phyloP scores from a whole-genome alignment of 2,113 vertebrate genomes.

The Garra rufa region DNA sequence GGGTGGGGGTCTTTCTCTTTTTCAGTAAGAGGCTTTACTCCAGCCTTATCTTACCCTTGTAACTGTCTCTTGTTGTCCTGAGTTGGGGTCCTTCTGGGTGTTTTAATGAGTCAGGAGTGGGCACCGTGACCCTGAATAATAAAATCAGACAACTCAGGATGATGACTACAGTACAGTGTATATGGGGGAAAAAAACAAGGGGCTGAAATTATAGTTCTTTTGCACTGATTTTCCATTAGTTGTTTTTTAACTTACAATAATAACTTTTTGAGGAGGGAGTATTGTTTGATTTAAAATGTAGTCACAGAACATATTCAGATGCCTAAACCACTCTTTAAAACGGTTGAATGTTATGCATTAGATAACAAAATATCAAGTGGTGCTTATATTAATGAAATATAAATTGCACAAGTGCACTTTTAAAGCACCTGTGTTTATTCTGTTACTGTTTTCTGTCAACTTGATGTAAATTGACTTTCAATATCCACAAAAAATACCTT shows the following conservation, averaged over 20 bases:
- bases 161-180: not conserved
- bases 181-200: too few relatives aligned
- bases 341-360: not conserved
- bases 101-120: conserved; percentile 41
- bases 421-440: not conserved
- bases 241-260: not conserved
- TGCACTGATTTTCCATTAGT: not conserved
- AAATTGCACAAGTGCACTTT: not conserved
- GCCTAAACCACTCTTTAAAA: not conserved
- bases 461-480: not conserved
- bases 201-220: not conserved
- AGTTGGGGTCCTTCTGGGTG: conserved; percentile 5
- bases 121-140: not conserved
- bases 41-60: conserved; percentile 35
- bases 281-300: not conserved
- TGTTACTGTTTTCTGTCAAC: not conserved
- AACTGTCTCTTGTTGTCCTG: conserved; percentile 25
- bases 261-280: not conserved
- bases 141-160: not conserved
- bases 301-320: not conserved
- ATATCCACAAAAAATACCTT: not conserved
- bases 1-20: conserved; percentile 39
- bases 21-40: conserved; percentile 38
- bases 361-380: not conserved
- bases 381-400: not conserved